A percentile compares a stretch with the other conserved stretches of the same genome.
Evolutionary conservation across 2,113 vertebrate species (phyloP).

Genomic region (Brachyistius frenatus): DNA sequence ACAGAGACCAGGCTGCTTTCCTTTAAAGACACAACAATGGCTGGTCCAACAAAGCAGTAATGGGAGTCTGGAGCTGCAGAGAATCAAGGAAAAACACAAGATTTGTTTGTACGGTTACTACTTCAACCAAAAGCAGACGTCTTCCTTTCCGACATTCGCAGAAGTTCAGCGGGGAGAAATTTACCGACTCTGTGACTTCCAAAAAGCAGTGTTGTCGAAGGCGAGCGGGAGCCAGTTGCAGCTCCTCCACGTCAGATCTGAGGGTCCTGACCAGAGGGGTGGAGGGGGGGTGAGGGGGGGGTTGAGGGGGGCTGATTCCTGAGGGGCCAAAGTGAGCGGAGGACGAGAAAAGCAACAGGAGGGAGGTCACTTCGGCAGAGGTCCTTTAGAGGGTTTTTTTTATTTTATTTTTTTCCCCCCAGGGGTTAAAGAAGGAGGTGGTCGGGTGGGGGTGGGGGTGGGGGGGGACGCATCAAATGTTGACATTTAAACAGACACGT

Average conservation of each 20-base stretch:
- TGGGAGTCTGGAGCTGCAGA: conserved; percentile 33
- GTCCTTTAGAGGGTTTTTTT: conserved; percentile 64
- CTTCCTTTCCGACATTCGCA: conserved; percentile 38
- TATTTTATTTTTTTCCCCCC: not conserved
- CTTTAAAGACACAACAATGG: conserved; percentile 36
- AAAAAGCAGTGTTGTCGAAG: conserved; percentile 18
- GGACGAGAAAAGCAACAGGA: conserved; percentile 43
- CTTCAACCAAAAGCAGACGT: conserved; percentile 29
- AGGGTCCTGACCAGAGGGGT: conserved; percentile 8
- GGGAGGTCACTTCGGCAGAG: conserved; percentile 75
- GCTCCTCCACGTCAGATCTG: conserved; percentile 20
- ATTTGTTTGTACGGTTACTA: conserved; percentile 15
- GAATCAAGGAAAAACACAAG: not conserved
- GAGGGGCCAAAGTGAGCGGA: conserved; percentile 74
- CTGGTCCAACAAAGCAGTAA: conserved; percentile 9
- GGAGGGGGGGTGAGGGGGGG: not conserved
- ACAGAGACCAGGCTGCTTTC: conserved; percentile 37
- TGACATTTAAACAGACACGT: conserved; percentile 66
- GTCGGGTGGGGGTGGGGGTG: not conserved
- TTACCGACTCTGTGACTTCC: conserved; percentile 21
- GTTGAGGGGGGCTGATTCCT: conserved; percentile 64
- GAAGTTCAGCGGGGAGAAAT: conserved; percentile 20
- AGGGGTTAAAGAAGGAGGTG: not conserved
- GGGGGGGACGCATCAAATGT: conserved; percentile 38
- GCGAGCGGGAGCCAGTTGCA: conserved; percentile 1